Evolutionary conservation across 2,797 vertebrate genomes (phyloP), one percentile per base, ranked within the genome.

Genomic region (Acanthornis magna): DNA sequence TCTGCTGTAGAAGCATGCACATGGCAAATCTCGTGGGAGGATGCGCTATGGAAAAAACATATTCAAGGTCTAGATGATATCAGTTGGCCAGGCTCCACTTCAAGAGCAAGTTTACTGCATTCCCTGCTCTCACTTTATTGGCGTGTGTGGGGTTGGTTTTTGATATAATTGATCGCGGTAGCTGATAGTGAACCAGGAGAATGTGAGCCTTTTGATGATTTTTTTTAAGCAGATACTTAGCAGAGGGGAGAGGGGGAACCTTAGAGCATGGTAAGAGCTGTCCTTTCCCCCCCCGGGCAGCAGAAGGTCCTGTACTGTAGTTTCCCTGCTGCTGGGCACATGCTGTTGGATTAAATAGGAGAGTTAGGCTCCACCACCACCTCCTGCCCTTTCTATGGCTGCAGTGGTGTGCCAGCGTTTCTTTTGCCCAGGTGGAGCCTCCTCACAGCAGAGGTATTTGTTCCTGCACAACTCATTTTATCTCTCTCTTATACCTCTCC

Each of bases 41-140:
- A 80, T 67, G 16, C 66, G 79, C 51, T 67, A 2, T 42, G 43
- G 36, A 89, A 84, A 91, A 85, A 88, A 1, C 10, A 2, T 42
- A 80, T 63, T 84, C 25, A 54, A 0, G 50, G 34, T 74, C 78
- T 61, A 85, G 54, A 48, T 82, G 16, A 1, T 85, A 87, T 76
- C 54, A 73, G 27, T 55, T 93, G 81, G 67, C 48, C 13, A 40
- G 70, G 47, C 43, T 92, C 55, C 40, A 79, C 55, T 70, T 82
- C 65, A 62, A 78, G 71, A 81, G 27, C 70, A 86, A 84, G 48
- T 94, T 90, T 74, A 36, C 22, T 82, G 25, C 63, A 48, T 95
- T 93, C 67, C 62, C 30, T 61, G 42, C 0, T 0, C 65, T 86
- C 32, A 5, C 54, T 81, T 72, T n/a, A 55, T 87, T 87, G 85